Base-by-base conservation (phyloP, 2,888 invertebrate species). In the Gortyna flavago region DNA sequence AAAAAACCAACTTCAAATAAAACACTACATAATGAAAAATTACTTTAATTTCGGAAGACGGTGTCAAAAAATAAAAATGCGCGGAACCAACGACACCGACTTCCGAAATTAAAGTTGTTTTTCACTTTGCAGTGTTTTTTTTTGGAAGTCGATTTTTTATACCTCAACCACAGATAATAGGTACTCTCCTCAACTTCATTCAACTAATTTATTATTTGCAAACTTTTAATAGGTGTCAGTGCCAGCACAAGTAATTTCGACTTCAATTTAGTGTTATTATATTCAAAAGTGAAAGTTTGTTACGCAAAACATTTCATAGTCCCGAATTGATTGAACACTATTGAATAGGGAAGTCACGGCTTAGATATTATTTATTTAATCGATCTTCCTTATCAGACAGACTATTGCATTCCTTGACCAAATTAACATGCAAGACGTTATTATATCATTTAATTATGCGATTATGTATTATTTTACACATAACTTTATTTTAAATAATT, bases 271-370 rank as follows among this genome's bases (percentile, higher is more conserved):
- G 68, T 81, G 79, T 80, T 83, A 83, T 88, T 81, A 81, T 74
- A 83, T 77, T 72, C 75, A 81, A 85, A 87, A 83, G 87, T 82
- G 88, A 90, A 89, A 90, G 89, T 85, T 77, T 54, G 76, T 90
- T 90, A 88, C 77, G 79, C 77, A 89, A 90, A 72, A 74, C 72
- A 79, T 80, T 86, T 85, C 81, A 86, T 84, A 81, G 77, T 78
- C 84, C 87, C 78, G 77, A 86, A 89, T 75, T 78, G 64, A 85
- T 80, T n/a, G 72, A 69, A 68, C 75, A 68, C 68, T 81, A 76
- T 74, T 64, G 72, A 65, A 79, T 18, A 72, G 71, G 79, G 80
- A 81, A 86, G 85, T 87, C 87, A 88, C 88, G 88, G 75, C 68
- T 85, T 64, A 75, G 61, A 83, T 75, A 82, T 85, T 78, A 77